phyloP scores from a whole-genome alignment of 2,113 vertebrate species.

The Chaetodon auriga region DNA sequence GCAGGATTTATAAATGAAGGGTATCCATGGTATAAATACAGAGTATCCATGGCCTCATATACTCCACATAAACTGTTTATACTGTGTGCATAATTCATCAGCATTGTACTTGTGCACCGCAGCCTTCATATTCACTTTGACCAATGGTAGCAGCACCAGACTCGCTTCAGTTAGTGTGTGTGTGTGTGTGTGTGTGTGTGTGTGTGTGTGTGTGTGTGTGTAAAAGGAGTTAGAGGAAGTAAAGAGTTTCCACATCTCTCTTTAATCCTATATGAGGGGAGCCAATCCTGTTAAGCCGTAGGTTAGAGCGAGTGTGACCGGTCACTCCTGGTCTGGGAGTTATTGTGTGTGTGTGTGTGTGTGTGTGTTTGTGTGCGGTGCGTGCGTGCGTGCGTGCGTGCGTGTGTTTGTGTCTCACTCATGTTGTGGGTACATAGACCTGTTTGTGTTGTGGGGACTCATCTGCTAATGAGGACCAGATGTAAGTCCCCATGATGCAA shows the following conservation, averaged over 20 bases:
- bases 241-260: conserved; percentile 48
- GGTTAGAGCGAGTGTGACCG: conserved; percentile 37
- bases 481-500: too few relatives aligned
- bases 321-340: conserved; percentile 23
- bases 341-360: neutral
- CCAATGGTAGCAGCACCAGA: conserved; percentile 2
- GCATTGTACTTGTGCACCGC: conserved; percentile 18
- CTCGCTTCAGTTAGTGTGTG: conserved; percentile 4
- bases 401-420: neutral
- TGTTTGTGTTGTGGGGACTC: too few relatives aligned
- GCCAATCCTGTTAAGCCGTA: conserved; percentile 71
- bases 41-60: conserved; percentile 16
- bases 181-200: conserved; percentile 4
- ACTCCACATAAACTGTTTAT: conserved; percentile 48
- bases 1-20: conserved; percentile 31
- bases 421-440: too few relatives aligned
- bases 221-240: conserved; percentile 28
- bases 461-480: too few relatives aligned
- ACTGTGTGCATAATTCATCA: conserved; percentile 45
- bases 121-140: conserved; percentile 4
- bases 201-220: conserved; percentile 12
- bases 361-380: too few relatives aligned
- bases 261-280: conserved; percentile 71
- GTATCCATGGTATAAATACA: conserved; percentile 34
- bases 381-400: neutral